Base-by-base conservation (phyloP, 2,888 invertebrate genomes). In the Ophion ellenae region DNA sequence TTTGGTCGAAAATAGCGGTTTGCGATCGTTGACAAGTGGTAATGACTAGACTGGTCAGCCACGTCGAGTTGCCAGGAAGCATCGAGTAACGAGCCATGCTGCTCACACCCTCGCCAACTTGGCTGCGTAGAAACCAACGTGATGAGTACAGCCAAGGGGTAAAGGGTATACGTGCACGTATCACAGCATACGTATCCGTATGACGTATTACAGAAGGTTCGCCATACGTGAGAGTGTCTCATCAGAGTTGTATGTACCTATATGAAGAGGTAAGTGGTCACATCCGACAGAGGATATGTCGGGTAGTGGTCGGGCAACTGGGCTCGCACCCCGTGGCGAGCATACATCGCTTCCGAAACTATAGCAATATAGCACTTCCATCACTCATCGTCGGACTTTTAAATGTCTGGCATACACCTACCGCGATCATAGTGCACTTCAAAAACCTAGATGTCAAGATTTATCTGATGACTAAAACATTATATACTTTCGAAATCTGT, bases 251-350 rank as follows among this genome's bases (percentile, higher is more conserved):
- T 78, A 69, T 86, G 81, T 81, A 75, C 73, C 83, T 53, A 14
- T 81, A 84, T 84, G 86, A 84, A 76, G 85, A 86, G 83, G 85
- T 86, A 86, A 87, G 87, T 86, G 87, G 86, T 87, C 83, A 85
- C 83, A 85, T 86, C 85, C 85, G 86, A 82, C 86, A 86, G 86
- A 85, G 81, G 87, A 86, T 87, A 87, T 85, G 86, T 83, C 85
- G 69, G 79, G 78, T 75, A 87, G 86, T 82, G 80, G 86, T 87
- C 82, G 86, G 83, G 84, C 87, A 86, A 85, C 76, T 81, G 67
- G 53, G 76, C 83, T 75, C 78, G 36, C 83, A 80, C 70, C 73
- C 82, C 69, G 66, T 57, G 59, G 32, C 47, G 67, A 71, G 75
- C 71, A 75, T 67, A 79, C 64, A 75, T 73, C 59, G 75, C 69